Evolutionary conservation across 1,140 invertebrate species (phyloP).

Genomic region (Branchinecta lynchi): DNA sequence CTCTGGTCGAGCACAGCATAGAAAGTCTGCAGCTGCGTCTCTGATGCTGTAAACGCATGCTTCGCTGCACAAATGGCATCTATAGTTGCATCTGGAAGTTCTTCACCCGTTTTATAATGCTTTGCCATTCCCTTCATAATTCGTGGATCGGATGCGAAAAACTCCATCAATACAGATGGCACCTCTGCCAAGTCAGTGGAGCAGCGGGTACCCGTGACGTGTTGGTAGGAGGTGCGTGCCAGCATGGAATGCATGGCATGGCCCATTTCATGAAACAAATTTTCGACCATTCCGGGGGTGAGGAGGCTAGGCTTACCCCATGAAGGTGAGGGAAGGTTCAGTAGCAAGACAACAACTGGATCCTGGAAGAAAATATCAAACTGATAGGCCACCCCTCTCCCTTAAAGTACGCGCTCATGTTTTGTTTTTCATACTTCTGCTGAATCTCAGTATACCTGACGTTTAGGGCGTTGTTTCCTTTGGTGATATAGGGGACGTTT

Average conservation of each 20-base stretch:
- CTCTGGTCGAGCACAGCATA: conserved; percentile 77
- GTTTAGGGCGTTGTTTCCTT: too few species aligned
- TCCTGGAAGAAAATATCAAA: background rate
- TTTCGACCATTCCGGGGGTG: conserved; percentile 70
- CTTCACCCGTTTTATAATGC: conserved; percentile 76
- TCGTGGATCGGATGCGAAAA: conserved; percentile 77
- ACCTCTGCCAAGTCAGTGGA: conserved; percentile 97
- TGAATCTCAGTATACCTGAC: too few species aligned
- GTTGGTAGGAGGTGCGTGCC: conserved; percentile 80
- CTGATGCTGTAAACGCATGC: conserved; percentile 67
- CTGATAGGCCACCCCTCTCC: too few species aligned
- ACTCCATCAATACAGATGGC: conserved; percentile 95
- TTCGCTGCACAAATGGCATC: conserved; percentile 64
- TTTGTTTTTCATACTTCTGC: too few species aligned
- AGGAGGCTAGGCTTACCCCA: conserved; percentile 62
- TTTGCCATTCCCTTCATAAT: conserved; percentile 71
- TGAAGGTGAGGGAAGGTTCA: conserved; percentile 60
- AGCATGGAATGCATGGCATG: conserved; percentile 99
- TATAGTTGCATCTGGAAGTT: conserved; percentile 58
- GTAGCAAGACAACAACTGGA: conserved; percentile 33
- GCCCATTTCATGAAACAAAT: conserved; percentile 97
- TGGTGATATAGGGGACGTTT: too few species aligned
- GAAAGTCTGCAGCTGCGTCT: conserved; percentile 80
- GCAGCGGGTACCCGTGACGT: conserved; percentile 91
- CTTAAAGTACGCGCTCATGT: too few species aligned